Evolutionary conservation across 2,113 vertebrate species (phyloP).

Genomic region (Polypterus senegalus): DNA sequence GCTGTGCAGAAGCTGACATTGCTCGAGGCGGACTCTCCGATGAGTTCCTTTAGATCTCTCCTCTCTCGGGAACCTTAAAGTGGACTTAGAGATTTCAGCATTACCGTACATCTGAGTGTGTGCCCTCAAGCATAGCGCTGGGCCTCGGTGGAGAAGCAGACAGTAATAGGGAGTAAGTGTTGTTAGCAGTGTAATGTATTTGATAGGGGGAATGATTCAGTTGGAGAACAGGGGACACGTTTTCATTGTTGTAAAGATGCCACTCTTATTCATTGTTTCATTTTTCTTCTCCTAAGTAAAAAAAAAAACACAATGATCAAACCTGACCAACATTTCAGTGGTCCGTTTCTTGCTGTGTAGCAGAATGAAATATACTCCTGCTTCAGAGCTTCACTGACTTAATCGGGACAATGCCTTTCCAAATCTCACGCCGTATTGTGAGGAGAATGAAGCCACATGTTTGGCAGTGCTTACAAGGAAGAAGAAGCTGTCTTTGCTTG

Average conservation of each 20-base stretch:
- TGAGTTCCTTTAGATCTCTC: slow-evolving; percentile 62
- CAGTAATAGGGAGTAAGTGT: slow-evolving; percentile 19
- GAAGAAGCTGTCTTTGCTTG: too few relatives aligned
- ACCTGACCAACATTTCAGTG: too few relatives aligned
- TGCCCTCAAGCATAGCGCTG: slow-evolving; percentile 50
- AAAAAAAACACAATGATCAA: too few relatives aligned
- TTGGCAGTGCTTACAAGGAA: too few relatives aligned
- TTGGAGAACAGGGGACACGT: slow-evolving; percentile 7
- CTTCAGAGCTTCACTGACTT: too few relatives aligned
- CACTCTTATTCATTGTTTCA: too few relatives aligned
- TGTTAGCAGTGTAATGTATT: slow-evolving; percentile 20
- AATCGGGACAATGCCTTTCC: too few relatives aligned
- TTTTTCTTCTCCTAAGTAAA: too few relatives aligned
- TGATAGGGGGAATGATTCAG: slow-evolving; percentile 14
- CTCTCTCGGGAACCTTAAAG: slow-evolving; percentile 57
- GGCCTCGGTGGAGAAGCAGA: slow-evolving; percentile 25
- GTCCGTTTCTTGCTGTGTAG: too few relatives aligned
- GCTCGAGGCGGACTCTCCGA: slow-evolving; percentile 61
- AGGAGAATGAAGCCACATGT: too few relatives aligned
- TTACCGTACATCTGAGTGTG: slow-evolving; percentile 40
- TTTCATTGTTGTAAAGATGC: neutral
- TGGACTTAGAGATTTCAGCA: slow-evolving; percentile 59
- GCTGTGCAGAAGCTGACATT: slow-evolving; percentile 65
- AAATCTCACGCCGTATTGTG: too few relatives aligned
- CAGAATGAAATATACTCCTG: too few relatives aligned